Evolutionary conservation across 2,797 vertebrate genomes (phyloP).

Genomic region (Myoxocephalus aenaeus): DNA sequence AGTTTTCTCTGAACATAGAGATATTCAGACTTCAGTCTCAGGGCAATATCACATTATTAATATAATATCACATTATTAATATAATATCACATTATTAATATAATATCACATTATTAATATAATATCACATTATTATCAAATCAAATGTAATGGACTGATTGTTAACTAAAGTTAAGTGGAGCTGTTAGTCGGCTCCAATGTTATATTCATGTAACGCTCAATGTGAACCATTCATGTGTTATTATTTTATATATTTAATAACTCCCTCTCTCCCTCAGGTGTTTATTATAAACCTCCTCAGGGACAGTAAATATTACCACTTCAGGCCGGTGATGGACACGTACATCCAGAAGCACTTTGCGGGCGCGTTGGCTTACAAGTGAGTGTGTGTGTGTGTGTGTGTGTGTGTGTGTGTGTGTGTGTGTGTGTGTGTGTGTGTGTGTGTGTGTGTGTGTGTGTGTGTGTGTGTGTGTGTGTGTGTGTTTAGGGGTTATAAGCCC

Average conservation of each 20-base stretch:
- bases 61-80: too few relatives aligned
- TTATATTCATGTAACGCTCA: neutral
- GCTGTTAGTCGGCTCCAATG: too few relatives aligned
- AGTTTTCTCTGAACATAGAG: neutral
- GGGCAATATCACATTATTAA: neutral
- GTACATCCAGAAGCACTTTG: constrained; percentile 99
- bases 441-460: neutral
- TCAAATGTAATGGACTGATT: neutral
- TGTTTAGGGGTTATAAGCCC: too few relatives aligned
- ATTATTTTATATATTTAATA: too few relatives aligned
- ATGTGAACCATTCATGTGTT: neutral
- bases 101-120: too few relatives aligned
- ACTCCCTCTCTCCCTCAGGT: constrained; percentile 82
- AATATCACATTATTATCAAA: neutral
- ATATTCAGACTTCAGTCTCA: neutral
- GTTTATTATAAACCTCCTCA: constrained; percentile 97
- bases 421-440: neutral
- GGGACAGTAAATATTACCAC: constrained; percentile 97
- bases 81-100: too few relatives aligned
- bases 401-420: neutral
- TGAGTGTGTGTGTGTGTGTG: constrained; percentile 68
- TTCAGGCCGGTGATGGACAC: constrained; percentile 99
- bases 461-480: neutral
- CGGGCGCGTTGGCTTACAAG: constrained; percentile 98
- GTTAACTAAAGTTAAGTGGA: too few relatives aligned